A percentile compares a stretch with the other conserved stretches of the same genome.
phyloP scores from a whole-genome alignment of 2,113 vertebrate genomes.

The Phalacrocorax aristotelis region DNA sequence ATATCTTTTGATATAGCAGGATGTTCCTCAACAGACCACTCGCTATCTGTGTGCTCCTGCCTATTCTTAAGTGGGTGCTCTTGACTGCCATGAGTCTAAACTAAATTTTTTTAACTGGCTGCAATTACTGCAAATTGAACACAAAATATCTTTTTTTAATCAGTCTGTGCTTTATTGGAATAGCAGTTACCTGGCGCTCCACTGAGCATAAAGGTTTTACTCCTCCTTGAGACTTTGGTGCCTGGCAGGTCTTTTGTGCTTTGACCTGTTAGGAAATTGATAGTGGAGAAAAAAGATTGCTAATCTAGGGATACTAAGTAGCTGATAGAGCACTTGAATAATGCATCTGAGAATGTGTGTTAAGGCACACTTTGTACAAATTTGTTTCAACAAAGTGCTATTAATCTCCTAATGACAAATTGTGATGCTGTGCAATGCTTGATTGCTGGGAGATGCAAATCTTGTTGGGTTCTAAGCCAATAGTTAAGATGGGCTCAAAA shows the following conservation, averaged over 20 bases:
- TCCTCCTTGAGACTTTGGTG: neutral
- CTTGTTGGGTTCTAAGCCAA: neutral
- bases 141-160: neutral
- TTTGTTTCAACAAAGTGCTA: neutral
- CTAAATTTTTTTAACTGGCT: neutral
- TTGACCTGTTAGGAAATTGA: neutral
- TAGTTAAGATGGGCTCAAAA: neutral
- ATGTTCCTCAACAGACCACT: neutral
- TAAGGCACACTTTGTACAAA: neutral
- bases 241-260: neutral
- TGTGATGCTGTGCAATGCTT: neutral
- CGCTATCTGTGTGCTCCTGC: neutral
- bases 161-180: neutral
- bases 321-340: neutral
- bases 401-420: neutral
- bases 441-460: neutral
- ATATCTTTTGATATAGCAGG: neutral
- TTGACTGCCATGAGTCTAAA: neutral
- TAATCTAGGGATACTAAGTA: neutral
- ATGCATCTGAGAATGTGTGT: neutral
- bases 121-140: neutral
- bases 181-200: neutral
- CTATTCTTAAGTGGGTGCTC: neutral
- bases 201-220: neutral
- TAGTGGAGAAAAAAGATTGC: neutral